Percentiles rank a stretch among this genome's conserved stretches.
These are phyloP conservation scores for Myotis daubentonii DNA, from an alignment of 2,797 vertebrate genomes.

Conservation along the genomic window DNA sequence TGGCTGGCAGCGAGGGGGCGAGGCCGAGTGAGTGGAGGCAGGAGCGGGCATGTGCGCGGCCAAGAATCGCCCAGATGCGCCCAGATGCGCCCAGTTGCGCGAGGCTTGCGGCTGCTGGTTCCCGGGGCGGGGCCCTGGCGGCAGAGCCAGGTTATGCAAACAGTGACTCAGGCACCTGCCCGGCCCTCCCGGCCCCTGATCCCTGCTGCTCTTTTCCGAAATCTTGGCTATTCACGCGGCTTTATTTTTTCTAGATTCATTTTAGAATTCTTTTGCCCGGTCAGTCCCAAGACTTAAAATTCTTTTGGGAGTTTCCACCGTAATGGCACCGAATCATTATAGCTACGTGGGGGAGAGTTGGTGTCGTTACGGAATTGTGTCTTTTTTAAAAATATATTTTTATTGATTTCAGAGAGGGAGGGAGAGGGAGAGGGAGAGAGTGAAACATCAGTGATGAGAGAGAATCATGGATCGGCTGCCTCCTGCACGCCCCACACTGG, in stretches of 20 bases:
- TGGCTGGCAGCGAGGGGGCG: neutral
- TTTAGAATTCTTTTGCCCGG: neutral
- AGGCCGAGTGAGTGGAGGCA: neutral
- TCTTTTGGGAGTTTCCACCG: neutral
- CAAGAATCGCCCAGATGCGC: too few relatives aligned
- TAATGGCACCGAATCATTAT: neutral
- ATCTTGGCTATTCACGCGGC: neutral
- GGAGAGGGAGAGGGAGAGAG: too few relatives aligned
- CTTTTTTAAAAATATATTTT: neutral
- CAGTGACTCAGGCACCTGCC: neutral
- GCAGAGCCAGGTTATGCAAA: neutral
- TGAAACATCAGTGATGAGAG: too few relatives aligned
- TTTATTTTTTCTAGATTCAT: neutral
- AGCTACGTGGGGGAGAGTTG: neutral
- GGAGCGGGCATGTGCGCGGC: neutral
- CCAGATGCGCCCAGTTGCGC: too few relatives aligned
- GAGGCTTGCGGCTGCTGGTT: rapidly evolving
- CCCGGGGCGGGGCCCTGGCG: neutral
- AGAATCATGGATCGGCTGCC: too few relatives aligned
- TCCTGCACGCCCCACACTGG: too few relatives aligned
- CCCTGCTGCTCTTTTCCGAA: neutral
- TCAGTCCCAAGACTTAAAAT: neutral
- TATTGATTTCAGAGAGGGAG: too few relatives aligned
- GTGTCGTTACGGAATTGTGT: neutral
- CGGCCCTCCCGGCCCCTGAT: rapidly evolving